Percentiles rank a stretch among this genome's conserved stretches.
These are phyloP conservation scores for Spondyliosoma cantharus DNA, from an alignment of 2,797 vertebrate genomes.

Conservation along the genomic window DNA sequence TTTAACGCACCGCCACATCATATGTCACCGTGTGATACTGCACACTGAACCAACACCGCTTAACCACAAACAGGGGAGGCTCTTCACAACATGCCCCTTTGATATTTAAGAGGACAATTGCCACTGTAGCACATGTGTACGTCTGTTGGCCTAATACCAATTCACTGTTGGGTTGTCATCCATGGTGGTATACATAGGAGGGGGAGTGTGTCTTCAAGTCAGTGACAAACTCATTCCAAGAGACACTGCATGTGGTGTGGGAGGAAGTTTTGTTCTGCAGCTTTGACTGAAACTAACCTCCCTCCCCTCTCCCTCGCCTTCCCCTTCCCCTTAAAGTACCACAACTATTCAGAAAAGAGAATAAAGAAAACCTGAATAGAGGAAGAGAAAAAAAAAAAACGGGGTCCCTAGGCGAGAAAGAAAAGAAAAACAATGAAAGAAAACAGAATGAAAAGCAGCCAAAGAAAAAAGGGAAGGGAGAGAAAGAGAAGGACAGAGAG, in stretches of 20 bases:
- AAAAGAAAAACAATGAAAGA: slow-evolving; percentile 87
- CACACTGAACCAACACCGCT: slow-evolving; percentile 52
- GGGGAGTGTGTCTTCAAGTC: slow-evolving; percentile 74
- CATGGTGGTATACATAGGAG: slow-evolving; percentile 69
- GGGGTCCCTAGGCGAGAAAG: slow-evolving; percentile 83
- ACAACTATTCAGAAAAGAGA: slow-evolving; percentile 87
- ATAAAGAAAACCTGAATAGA: slow-evolving; percentile 89
- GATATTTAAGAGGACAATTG: slow-evolving; percentile 65
- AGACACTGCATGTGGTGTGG: slow-evolving; percentile 83
- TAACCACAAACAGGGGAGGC: slow-evolving; percentile 62
- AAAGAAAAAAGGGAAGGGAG: slow-evolving; percentile 74
- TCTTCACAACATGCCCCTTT: slow-evolving; percentile 56
- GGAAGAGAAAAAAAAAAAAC: slow-evolving; percentile 84
- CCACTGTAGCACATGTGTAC: slow-evolving; percentile 42
- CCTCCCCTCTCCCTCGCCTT: slow-evolving; percentile 80
- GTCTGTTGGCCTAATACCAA: slow-evolving; percentile 64
- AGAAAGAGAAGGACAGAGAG: slow-evolving; percentile 74
- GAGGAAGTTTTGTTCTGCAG: slow-evolving; percentile 86
- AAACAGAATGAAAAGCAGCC: slow-evolving; percentile 86
- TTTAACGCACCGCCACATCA: slow-evolving; percentile 68
- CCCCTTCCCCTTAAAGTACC: slow-evolving; percentile 85
- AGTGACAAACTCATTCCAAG: slow-evolving; percentile 82
- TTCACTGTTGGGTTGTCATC: slow-evolving; percentile 73
- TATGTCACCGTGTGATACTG: slow-evolving; percentile 69
- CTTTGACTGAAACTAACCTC: slow-evolving; percentile 87